Evolutionary conservation across 2,888 invertebrate species (phyloP).

Genomic region (Pachydiplax longipennis): DNA sequence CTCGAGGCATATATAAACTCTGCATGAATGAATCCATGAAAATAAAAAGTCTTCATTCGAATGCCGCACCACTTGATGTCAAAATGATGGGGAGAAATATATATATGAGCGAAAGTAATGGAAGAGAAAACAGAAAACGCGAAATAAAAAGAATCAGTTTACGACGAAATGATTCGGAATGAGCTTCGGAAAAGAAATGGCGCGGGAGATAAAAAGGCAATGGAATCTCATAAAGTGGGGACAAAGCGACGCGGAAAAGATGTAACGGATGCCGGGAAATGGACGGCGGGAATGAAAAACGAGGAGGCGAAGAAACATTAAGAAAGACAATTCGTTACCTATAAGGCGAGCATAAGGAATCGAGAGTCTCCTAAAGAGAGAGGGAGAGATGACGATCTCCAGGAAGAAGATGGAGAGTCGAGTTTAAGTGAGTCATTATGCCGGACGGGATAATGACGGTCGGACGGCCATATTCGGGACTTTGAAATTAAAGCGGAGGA

Average conservation of each 20-base stretch:
- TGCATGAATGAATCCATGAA: too few species aligned
- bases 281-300: background rate
- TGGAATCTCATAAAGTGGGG: background rate
- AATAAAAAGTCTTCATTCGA: too few species aligned
- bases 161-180: background rate
- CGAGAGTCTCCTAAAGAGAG: too few species aligned
- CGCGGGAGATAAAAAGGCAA: background rate
- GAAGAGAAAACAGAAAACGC: background rate
- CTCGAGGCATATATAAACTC: too few species aligned
- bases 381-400: background rate
- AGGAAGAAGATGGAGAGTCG: slow-evolving; percentile 23
- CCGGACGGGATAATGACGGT: slow-evolving; percentile 40
- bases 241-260: background rate
- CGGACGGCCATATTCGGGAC: background rate
- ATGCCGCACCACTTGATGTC: background rate
- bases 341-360: too few species aligned
- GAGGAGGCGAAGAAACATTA: background rate
- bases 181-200: background rate
- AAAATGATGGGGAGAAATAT: background rate
- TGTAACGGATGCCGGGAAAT: background rate
- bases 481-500: background rate
- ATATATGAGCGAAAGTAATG: background rate
- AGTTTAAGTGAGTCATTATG: slow-evolving; percentile 41
- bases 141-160: background rate
- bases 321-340: background rate